Conservation (phyloP, 2,113 vertebrate species). For the Stigmatopora nigra region DNA sequence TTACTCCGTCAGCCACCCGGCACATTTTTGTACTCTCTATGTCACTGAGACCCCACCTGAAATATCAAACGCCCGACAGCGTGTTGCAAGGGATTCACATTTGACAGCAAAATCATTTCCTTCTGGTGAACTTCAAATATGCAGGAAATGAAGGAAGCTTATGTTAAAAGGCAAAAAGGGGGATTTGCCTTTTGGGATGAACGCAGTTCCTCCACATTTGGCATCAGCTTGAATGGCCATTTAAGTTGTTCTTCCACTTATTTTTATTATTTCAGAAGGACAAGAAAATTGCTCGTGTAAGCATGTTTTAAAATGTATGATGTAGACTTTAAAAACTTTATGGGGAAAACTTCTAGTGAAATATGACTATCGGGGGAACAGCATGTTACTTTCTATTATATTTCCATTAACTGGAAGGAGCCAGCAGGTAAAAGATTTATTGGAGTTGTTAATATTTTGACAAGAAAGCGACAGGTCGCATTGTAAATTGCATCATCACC, state of each 20-base stretch:
- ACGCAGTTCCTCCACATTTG: constrained; percentile 13
- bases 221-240: constrained; percentile 26
- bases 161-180: constrained; percentile 27
- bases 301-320: neutral
- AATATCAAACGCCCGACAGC: constrained; percentile 52
- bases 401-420: constrained; percentile 42
- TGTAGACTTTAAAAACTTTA: neutral
- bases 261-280: neutral
- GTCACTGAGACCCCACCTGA: constrained; percentile 36
- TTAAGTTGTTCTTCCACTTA: constrained; percentile 12
- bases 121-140: constrained; percentile 47
- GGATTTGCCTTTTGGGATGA: neutral
- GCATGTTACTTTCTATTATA: constrained; percentile 35
- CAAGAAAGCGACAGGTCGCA: constrained; percentile 44
- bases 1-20: constrained; percentile 17
- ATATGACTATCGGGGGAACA: constrained; percentile 31
- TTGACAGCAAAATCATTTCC: constrained; percentile 59
- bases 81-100: constrained; percentile 47
- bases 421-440: constrained; percentile 49
- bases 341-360: constrained; percentile 19
- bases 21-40: constrained; percentile 15
- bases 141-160: constrained; percentile 35
- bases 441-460: constrained; percentile 39
- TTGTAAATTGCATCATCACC: constrained; percentile 61
- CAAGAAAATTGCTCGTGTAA: neutral